Conservation (phyloP, 2,797 vertebrate species). For the Cuniculus paca region DNA sequence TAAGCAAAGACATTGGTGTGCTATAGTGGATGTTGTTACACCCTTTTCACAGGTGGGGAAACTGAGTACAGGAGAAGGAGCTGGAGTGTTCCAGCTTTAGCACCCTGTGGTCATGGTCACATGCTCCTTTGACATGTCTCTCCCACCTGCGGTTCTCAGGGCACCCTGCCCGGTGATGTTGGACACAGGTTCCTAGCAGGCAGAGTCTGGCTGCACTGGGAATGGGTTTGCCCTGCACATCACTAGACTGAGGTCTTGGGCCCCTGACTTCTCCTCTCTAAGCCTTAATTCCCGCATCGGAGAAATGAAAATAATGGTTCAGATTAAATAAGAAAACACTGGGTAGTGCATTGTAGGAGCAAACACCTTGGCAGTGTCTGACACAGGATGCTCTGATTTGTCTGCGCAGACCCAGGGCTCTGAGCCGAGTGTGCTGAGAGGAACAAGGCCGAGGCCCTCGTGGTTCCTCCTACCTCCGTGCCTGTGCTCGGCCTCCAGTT, state of each 20-base stretch:
- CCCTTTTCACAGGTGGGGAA: background rate
- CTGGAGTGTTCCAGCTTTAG: too few species aligned
- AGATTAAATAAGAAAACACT: background rate
- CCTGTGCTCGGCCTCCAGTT: background rate
- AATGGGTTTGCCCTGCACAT: background rate
- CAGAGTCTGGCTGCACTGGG: background rate
- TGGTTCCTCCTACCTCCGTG: background rate
- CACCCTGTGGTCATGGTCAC: background rate
- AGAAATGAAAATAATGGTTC: background rate
- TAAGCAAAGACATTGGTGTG: rapidly evolving
- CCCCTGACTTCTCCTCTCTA: background rate
- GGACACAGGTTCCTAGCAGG: background rate
- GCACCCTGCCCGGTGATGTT: rapidly evolving
- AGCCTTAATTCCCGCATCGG: background rate
- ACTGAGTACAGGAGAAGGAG: background rate
- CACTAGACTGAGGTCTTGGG: background rate
- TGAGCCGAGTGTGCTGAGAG: background rate
- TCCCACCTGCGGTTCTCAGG: background rate
- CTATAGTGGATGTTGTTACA: background rate
- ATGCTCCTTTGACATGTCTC: background rate
- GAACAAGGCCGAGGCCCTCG: background rate
- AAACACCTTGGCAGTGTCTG: background rate
- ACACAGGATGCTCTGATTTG: background rate
- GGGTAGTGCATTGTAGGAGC: background rate
- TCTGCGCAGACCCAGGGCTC: background rate